Base-by-base conservation (phyloP, 2,797 vertebrate genomes). In the Fringilla coelebs region DNA sequence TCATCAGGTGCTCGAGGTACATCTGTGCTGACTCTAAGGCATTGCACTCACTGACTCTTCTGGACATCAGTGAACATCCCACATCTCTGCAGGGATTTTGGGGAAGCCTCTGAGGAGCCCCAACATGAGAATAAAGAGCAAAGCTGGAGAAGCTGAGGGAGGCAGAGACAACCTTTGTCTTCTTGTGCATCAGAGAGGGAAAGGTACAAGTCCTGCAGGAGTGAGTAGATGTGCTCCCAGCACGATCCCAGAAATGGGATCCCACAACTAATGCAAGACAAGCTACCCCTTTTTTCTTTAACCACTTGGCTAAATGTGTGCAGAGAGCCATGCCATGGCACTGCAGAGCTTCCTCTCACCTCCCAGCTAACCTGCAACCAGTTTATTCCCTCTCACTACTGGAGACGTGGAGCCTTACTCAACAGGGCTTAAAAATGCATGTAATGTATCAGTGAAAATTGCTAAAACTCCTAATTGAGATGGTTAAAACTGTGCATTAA, bases 1-100 rank as follows among this genome's bases (percentile, higher is more conserved):
- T 26, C 29, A 43, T 9, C 31, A 34, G 8, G 17, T 80, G 19
- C 40, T 85, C 1, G 0, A 2, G 0, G 32, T 43, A 13, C 25
- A 40, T 17, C 46, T n/a, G 5, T 48, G 31, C 22, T 79, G 57
- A 71, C 45, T 43, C 34, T 20, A 9, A 19, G 6, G 19, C 24
- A 8, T 75, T 65, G 73, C 48, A 32, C 7, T 40, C 55, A 41
- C 22, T 43, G 38, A 15, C 22, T 88, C 17, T 28, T 34, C 57
- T 81, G 52, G 43, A 26, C 31, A 29, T 41, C 11, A 26, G 15
- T 31, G 34, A 67, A 54, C 11, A 25, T 16, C 31, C n/a, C 26
- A 52, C 2, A 22, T 10, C 24, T 46, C 48, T 75, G 10, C 34
- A 78, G 34, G 3, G 17, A 18, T 52, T 72, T 72, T 5, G 9